These are phyloP conservation scores for Rhagium mordax DNA, from an alignment of 2,888 invertebrate genomes.

Conservation along the genomic window DNA sequence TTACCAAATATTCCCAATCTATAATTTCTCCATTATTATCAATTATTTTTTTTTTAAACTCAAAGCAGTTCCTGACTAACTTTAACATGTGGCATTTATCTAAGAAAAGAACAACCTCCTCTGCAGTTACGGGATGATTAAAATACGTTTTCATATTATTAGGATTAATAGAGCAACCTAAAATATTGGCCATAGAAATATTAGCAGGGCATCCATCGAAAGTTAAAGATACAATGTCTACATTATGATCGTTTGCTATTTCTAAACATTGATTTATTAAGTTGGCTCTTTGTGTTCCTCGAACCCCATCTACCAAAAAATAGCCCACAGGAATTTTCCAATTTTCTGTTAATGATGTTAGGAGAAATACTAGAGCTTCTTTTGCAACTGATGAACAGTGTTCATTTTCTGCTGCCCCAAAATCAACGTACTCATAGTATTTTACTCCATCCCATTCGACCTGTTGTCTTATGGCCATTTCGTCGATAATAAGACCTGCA, in stretches of 20 bases:
- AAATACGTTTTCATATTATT: background rate
- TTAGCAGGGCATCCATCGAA: slow-evolving; percentile 49
- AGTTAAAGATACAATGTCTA: slow-evolving; percentile 38
- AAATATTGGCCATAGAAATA: slow-evolving; percentile 32
- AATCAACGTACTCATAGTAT: slow-evolving; percentile 39
- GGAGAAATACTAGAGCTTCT: slow-evolving; percentile 33
- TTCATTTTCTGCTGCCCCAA: slow-evolving; percentile 34
- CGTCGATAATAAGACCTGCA: slow-evolving; percentile 37
- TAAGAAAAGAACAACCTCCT: slow-evolving; percentile 36
- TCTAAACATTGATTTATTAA: too few relatives aligned
- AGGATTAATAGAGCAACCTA: slow-evolving; percentile 5
- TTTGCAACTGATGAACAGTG: slow-evolving; percentile 19
- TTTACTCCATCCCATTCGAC: background rate
- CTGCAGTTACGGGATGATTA: background rate
- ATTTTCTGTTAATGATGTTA: background rate
- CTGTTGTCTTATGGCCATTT: slow-evolving; percentile 53
- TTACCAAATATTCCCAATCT: slow-evolving; percentile 36
- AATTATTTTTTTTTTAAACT: background rate
- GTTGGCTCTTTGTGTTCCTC: background rate
- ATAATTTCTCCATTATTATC: background rate
- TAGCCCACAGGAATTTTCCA: background rate
- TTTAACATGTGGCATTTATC: slow-evolving; percentile 48
- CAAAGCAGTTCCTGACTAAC: background rate
- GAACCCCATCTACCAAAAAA: background rate
- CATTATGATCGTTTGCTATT: background rate